A percentile compares a stretch with the other conserved stretches of the same genome.
phyloP scores from a whole-genome alignment of 2,797 vertebrate species.

The Molossus alvarezi region DNA sequence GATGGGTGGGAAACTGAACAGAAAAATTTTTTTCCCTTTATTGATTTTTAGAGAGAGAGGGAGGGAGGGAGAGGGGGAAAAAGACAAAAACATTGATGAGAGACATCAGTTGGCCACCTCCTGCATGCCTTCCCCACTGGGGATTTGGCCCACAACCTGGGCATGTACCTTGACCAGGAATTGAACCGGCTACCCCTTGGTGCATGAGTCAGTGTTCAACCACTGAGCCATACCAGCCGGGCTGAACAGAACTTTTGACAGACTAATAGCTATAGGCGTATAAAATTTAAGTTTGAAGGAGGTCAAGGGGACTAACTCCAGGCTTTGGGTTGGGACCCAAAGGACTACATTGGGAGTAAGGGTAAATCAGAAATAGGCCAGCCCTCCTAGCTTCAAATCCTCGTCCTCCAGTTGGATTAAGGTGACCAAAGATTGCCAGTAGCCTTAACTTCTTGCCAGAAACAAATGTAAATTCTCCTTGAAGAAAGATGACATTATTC shows the following conservation, averaged over 20 bases:
- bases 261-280: neutral
- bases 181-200: too few species aligned
- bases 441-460: conserved; percentile 63
- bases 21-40: too few species aligned
- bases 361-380: neutral
- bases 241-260: conserved; percentile 32
- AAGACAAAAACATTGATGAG: too few species aligned
- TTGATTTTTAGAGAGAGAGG: too few species aligned
- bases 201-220: too few species aligned
- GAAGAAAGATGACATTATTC: conserved; percentile 43
- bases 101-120: too few species aligned
- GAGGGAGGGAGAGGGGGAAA: too few species aligned
- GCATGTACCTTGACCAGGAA: too few species aligned
- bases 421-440: conserved; percentile 9
- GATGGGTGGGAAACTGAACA: neutral
- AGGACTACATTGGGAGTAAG: neutral
- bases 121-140: too few species aligned
- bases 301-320: neutral
- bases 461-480: conserved; percentile 62
- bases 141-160: too few species aligned
- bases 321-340: conserved; percentile 4
- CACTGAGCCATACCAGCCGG: too few species aligned
- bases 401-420: conserved; percentile 26
- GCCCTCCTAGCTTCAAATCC: neutral
- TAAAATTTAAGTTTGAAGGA: conserved; percentile 26